Evolutionary conservation across 1,140 invertebrate species (phyloP).

Genomic region (Rhagoletis pomonella): DNA sequence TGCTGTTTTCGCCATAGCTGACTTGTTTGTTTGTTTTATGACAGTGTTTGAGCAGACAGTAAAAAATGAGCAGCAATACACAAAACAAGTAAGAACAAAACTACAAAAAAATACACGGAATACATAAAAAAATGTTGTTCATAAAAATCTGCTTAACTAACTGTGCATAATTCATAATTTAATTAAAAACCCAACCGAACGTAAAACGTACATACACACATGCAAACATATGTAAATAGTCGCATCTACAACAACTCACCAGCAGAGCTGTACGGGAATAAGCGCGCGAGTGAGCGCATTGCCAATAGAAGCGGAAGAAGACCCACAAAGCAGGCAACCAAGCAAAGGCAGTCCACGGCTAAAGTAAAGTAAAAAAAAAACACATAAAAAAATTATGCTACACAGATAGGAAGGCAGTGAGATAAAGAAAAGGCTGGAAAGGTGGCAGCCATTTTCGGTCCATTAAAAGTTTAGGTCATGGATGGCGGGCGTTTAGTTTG

Average conservation of each 20-base stretch:
- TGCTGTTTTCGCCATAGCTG: too few relatives aligned
- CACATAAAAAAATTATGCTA: conserved; percentile 37
- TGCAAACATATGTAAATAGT: neutral
- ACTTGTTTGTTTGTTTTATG: neutral
- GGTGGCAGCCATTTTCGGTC: neutral
- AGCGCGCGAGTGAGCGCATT: neutral
- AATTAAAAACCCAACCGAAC: conserved; percentile 67
- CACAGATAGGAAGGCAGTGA: conserved; percentile 6
- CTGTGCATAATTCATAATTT: conserved; percentile 70
- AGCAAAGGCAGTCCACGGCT: neutral
- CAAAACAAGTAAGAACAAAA: too few relatives aligned
- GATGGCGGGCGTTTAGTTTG: neutral
- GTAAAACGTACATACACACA: conserved; percentile 38
- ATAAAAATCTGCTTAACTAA: conserved; percentile 65
- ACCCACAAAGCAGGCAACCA: neutral
- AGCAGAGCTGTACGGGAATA: neutral
- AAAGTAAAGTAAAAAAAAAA: conserved; percentile 29
- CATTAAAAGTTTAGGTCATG: conserved; percentile 27
- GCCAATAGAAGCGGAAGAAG: conserved; percentile 18
- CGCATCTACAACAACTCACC: neutral
- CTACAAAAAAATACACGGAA: conserved; percentile 7
- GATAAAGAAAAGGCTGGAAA: neutral
- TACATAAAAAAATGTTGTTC: conserved; percentile 48
- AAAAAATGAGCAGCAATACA: neutral
- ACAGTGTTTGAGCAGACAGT: neutral